phyloP scores from a whole-genome alignment of 2,113 vertebrate genomes.

The Ondatra zibethicus region DNA sequence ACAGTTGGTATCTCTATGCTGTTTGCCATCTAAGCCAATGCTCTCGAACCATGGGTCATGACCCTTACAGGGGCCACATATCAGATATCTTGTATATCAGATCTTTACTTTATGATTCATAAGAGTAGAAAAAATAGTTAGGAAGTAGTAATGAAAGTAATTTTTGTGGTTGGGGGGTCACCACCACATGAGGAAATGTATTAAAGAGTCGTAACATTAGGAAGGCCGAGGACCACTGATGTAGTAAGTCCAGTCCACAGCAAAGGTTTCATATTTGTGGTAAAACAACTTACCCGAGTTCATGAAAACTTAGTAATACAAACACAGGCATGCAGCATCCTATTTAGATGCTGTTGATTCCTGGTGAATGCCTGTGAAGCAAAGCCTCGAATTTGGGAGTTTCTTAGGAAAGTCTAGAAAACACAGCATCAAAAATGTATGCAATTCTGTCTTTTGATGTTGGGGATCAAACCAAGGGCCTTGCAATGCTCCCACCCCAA shows the following conservation, averaged over 20 bases:
- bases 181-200: too few relatives aligned
- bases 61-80: neutral
- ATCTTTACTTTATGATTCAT: neutral
- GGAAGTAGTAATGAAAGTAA: neutral
- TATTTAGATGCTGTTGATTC: too few relatives aligned
- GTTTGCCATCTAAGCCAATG: neutral
- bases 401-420: too few relatives aligned
- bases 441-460: too few relatives aligned
- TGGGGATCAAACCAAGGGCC: too few relatives aligned
- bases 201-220: too few relatives aligned
- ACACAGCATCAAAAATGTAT: too few relatives aligned
- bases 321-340: neutral
- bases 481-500: too few relatives aligned
- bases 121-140: neutral
- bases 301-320: neutral
- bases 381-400: too few relatives aligned
- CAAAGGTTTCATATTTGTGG: conserved; percentile 29
- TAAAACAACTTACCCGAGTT: conserved; percentile 22
- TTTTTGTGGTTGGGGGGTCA: neutral
- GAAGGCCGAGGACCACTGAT: too few relatives aligned
- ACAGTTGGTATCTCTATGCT: conserved; percentile 24
- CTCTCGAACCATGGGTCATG: neutral
- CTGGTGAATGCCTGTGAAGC: too few relatives aligned
- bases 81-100: neutral
- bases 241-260: conserved; percentile 23